Conservation (phyloP, 1,140 invertebrate genomes). For the Chrysomallon squamiferum region DNA sequence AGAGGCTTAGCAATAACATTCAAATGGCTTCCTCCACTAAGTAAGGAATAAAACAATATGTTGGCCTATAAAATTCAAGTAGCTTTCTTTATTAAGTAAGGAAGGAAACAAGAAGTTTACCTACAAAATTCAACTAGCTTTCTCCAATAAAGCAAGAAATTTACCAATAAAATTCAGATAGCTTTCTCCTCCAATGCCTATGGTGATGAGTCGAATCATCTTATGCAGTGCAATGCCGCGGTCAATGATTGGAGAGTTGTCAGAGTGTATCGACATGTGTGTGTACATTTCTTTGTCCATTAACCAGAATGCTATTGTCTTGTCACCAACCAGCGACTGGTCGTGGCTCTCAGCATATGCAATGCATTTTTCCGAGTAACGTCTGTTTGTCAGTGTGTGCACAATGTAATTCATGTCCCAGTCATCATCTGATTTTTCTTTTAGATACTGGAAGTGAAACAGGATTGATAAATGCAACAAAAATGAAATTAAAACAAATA, state of each 20-base stretch:
- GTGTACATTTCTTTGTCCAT: constrained; percentile 99
- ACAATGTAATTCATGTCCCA: constrained; percentile 94
- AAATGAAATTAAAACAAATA: neutral
- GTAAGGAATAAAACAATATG: no score
- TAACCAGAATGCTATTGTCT: constrained; percentile 98
- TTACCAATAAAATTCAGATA: constrained; percentile 98
- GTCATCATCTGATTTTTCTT: constrained; percentile 83
- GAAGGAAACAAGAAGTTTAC: no score
- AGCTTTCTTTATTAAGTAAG: no score
- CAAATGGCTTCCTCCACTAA: no score
- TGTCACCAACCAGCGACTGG: constrained; percentile 97
- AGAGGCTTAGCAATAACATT: no score
- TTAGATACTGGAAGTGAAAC: constrained; percentile 59
- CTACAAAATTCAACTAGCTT: no score
- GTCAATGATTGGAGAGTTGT: constrained; percentile 75
- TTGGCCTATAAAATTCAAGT: no score
- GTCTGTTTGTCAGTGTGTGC: constrained; percentile 92
- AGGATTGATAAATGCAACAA: neutral
- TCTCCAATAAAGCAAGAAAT: constrained; percentile 10
- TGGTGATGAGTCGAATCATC: constrained; percentile 93
- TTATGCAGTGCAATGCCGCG: constrained; percentile 96
- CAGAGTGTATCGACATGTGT: constrained; percentile 84
- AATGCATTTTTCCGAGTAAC: constrained; percentile 94
- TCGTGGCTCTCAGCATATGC: constrained; percentile 98
- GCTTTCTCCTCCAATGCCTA: constrained; percentile 92